phyloP scores from a whole-genome alignment of 1,140 invertebrate species.

The Manduca sexta region DNA sequence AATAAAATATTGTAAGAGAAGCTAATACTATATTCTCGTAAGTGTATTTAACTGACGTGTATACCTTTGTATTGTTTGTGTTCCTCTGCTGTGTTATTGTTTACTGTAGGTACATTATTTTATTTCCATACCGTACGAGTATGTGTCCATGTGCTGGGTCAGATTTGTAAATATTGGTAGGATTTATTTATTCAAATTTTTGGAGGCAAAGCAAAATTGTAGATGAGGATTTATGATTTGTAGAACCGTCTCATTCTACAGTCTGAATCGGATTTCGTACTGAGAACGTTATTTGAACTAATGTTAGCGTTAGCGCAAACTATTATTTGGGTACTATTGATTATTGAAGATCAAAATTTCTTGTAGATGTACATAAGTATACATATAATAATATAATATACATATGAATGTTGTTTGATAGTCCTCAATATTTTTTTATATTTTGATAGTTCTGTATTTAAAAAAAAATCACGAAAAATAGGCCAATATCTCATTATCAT shows the following conservation, averaged over 20 bases:
- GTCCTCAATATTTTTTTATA: conserved; percentile 74
- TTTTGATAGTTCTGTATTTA: conserved; percentile 75
- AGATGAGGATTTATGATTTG: conserved; percentile 38
- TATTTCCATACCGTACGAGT: conserved; percentile 46
- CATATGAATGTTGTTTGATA: conserved; percentile 72
- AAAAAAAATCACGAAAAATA: conserved; percentile 61
- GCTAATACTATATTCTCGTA: conserved; percentile 42
- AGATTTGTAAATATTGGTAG: conserved; percentile 68
- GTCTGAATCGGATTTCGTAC: conserved; percentile 52
- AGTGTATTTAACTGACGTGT: conserved; percentile 41
- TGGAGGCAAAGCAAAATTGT: conserved; percentile 43
- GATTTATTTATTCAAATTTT: conserved; percentile 64
- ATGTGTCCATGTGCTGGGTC: conserved; percentile 72
- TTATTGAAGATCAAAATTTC: conserved; percentile 59
- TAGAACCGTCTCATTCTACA: conserved; percentile 48
- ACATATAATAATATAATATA: conserved; percentile 66
- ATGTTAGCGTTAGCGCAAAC: conserved; percentile 66
- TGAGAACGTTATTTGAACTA: conserved; percentile 48
- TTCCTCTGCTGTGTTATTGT: conserved; percentile 29
- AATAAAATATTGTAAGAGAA: conserved; percentile 62
- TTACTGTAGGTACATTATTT: conserved; percentile 55
- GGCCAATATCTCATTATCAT: conserved; percentile 69
- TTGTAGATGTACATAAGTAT: conserved; percentile 66
- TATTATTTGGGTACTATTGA: conserved; percentile 59
- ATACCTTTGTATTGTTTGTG: conserved; percentile 39